Evolutionary conservation across 2,888 invertebrate genomes (phyloP).

Genomic region (Agrenia bidenticulata): DNA sequence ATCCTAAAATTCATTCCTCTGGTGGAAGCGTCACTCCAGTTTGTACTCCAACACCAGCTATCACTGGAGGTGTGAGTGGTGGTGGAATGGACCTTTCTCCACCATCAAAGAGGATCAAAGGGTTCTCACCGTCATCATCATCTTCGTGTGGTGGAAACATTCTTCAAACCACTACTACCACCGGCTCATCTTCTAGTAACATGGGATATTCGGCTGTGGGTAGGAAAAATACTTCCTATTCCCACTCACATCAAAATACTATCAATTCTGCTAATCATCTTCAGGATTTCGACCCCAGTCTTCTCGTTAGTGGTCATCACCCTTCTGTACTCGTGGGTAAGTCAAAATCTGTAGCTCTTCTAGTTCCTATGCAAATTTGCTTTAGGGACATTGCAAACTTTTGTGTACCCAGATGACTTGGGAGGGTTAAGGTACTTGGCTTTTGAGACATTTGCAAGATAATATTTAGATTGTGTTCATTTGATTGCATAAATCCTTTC

Average conservation of each 20-base stretch:
- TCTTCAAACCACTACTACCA: too few species aligned
- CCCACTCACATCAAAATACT: background rate
- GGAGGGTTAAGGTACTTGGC: background rate
- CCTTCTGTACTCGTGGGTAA: slow-evolving; percentile 24
- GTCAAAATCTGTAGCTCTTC: background rate
- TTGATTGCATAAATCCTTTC: slow-evolving; percentile 12
- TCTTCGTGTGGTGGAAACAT: background rate
- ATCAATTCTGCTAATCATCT: slow-evolving; percentile 1
- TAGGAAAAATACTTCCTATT: slow-evolving; percentile 8
- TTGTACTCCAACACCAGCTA: slow-evolving; percentile 8
- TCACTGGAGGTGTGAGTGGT: slow-evolving; percentile 19
- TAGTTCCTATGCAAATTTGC: background rate
- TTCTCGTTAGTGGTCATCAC: slow-evolving; percentile 36
- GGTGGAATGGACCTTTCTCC: slow-evolving; percentile 49
- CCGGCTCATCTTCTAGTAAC: background rate
- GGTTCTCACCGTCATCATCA: slow-evolving; percentile 21
- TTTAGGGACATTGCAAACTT: background rate
- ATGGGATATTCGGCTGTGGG: background rate
- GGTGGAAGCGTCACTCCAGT: background rate
- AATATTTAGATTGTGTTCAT: background rate
- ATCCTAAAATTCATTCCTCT: slow-evolving; percentile 37
- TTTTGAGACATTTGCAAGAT: background rate
- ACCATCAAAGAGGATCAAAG: slow-evolving; percentile 42
- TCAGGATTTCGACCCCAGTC: slow-evolving; percentile 27
- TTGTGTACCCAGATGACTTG: background rate